Conservation (phyloP, 1,140 invertebrate genomes). For the Plutomurus gul region DNA sequence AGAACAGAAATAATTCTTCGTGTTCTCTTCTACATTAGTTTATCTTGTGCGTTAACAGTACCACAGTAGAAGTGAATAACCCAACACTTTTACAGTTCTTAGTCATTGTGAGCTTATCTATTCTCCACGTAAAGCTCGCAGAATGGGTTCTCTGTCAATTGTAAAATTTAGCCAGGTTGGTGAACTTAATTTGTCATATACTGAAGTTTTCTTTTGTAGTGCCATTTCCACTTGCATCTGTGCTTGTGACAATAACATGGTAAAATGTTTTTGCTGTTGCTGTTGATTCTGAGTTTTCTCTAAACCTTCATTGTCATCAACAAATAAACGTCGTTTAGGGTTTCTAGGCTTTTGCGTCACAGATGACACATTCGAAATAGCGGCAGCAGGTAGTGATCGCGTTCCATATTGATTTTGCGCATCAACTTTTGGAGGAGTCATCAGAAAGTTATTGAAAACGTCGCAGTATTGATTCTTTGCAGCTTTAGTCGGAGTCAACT, state of each 20-base stretch:
- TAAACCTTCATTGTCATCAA: slow-evolving; percentile 7
- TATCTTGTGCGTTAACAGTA: too few relatives aligned
- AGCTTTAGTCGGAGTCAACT: neutral
- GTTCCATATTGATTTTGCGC: neutral
- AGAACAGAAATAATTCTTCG: too few relatives aligned
- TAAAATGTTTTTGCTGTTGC: too few relatives aligned
- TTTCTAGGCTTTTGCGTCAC: neutral
- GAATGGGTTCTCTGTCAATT: slow-evolving; percentile 24
- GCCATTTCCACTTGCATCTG: neutral
- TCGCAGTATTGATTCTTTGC: slow-evolving; percentile 4
- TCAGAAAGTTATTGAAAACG: slow-evolving; percentile 4
- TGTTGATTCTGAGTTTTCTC: neutral
- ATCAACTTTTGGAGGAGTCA: neutral
- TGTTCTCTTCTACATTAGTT: too few relatives aligned
- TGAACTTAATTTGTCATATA: slow-evolving; percentile 18
- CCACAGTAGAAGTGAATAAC: too few relatives aligned
- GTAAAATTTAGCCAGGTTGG: slow-evolving; percentile 42
- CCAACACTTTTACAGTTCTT: too few relatives aligned
- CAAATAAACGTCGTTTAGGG: slow-evolving; percentile 34
- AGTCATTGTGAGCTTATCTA: too few relatives aligned
- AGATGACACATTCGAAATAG: neutral
- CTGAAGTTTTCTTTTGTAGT: neutral
- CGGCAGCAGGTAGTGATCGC: neutral
- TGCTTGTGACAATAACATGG: neutral
- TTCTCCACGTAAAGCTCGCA: neutral